Base-by-base conservation (phyloP, 2,888 invertebrate genomes). In the Agrochola litura region DNA sequence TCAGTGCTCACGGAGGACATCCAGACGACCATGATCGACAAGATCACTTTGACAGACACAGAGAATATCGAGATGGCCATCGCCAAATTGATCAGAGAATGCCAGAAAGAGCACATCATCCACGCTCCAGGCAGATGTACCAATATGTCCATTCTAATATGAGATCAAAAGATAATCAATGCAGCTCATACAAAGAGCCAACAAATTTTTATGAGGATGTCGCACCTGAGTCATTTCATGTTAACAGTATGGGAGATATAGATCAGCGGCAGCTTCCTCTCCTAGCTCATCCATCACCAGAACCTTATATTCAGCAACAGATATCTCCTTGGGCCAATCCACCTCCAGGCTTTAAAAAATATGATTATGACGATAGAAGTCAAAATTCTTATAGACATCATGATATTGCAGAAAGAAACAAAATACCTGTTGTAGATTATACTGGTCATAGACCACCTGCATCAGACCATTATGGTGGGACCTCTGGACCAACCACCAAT, bases 371-470 rank as follows among this genome's bases (percentile, higher is more conserved):
- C 73, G 90, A 93, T 49, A 91, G 90, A 83, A 88, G 79, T 80
- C 89, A 89, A 73, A 93, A 91, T 85, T 81, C 87, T 46, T 89
- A 88, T 68, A 91, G 84, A 77, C 89, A 87, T 37, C 82, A 90
- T 83, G 92, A 92, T 52, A 84, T 71, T 81, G 73, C 76, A 49
- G 94, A 95, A n/a, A 81, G 78, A 16, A 92, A 87, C 76, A 92
- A 89, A 85, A 73, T 89, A 64, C 91, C 92, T 61, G 72, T 83
- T 41, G 79, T 86, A 56, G 94, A 94, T 69, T 95, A 94, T 81
- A 88, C 93, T 63, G 95, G 96, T 6, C 96, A 96, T 78, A 93
- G 96, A 77, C 96, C 96, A 56, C 96, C 96, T 41, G 90, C 96
- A n/a, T 96, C 96, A 63, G 96, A 96, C 83, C 95, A 96, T 83